A percentile compares a stretch with the other conserved stretches of the same genome.
Evolutionary conservation across 1,140 invertebrate genomes (phyloP).

Genomic region (Pinna nobilis): DNA sequence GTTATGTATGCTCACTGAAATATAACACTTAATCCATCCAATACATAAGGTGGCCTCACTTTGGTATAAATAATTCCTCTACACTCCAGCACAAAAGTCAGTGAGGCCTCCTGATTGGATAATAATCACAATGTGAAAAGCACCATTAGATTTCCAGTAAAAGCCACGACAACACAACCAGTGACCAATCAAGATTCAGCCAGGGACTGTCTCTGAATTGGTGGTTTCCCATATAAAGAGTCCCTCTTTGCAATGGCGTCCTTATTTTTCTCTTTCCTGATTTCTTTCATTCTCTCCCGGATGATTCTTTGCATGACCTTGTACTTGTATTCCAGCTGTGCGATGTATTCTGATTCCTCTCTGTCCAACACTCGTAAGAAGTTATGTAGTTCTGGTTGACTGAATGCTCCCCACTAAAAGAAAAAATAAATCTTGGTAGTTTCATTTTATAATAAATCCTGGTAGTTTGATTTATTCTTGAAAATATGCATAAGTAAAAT

Average conservation of each 20-base stretch:
- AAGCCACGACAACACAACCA: neutral
- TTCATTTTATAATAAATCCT: neutral
- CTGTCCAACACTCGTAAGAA: constrained; percentile 79
- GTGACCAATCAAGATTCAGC: neutral
- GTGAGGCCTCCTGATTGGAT: constrained; percentile 17
- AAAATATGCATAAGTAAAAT: neutral
- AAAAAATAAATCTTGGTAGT: constrained; percentile 22
- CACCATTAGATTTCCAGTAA: neutral
- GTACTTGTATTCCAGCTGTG: constrained; percentile 78
- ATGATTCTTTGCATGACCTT: constrained; percentile 69
- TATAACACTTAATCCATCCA: constrained; percentile 1
- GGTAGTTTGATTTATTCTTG: neutral
- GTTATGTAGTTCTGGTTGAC: constrained; percentile 79
- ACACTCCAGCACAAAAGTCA: neutral
- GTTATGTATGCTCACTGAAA: too few species aligned
- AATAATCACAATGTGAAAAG: constrained; percentile 20
- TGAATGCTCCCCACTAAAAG: constrained; percentile 80
- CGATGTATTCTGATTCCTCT: constrained; percentile 78
- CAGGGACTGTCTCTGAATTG: neutral
- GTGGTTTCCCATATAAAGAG: too few species aligned
- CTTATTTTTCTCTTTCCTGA: constrained; percentile 50
- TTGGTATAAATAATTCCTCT: constrained; percentile 7
- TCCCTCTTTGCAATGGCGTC: neutral
- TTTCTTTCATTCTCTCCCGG: constrained; percentile 58
- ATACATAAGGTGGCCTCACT: constrained; percentile 1